Conservation (phyloP, 2,113 vertebrate genomes). For the Crypturellus undulatus region DNA sequence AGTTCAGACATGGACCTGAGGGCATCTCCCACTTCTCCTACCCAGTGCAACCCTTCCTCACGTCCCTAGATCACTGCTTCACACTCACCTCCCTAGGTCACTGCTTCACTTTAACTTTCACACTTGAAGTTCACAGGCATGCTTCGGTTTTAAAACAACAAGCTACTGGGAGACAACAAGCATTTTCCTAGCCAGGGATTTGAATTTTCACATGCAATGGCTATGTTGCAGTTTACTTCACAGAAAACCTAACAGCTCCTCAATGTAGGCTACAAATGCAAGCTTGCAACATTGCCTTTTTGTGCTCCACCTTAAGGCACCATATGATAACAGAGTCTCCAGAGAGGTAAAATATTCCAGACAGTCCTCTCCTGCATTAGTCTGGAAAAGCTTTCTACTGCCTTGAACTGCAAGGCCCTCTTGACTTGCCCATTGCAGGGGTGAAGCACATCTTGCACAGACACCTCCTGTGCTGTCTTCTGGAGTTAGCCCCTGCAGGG, state of each 20-base stretch:
- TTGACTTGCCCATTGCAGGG: too few species aligned
- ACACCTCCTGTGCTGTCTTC: fast-evolving
- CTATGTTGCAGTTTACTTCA: not conserved
- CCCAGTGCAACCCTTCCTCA: fast-evolving
- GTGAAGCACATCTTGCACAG: not conserved
- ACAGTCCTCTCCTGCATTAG: not conserved
- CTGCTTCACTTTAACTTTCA: not conserved
- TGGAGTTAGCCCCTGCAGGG: not conserved
- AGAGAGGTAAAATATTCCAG: not conserved
- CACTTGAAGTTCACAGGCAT: not conserved
- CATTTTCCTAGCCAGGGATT: not conserved
- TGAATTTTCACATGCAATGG: not conserved
- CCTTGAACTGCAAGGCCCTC: not conserved
- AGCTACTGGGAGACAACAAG: not conserved
- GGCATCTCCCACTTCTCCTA: fast-evolving
- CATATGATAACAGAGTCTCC: not conserved
- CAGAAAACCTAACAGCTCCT: not conserved
- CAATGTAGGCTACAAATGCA: not conserved
- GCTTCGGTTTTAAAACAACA: not conserved
- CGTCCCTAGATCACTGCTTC: fast-evolving
- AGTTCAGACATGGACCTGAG: not conserved
- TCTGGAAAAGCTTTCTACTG: not conserved
- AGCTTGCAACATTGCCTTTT: not conserved
- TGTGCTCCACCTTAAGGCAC: not conserved
- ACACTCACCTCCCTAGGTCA: fast-evolving